Base-by-base conservation (phyloP, 2,797 vertebrate species). In the Amphiprion clarkii region DNA sequence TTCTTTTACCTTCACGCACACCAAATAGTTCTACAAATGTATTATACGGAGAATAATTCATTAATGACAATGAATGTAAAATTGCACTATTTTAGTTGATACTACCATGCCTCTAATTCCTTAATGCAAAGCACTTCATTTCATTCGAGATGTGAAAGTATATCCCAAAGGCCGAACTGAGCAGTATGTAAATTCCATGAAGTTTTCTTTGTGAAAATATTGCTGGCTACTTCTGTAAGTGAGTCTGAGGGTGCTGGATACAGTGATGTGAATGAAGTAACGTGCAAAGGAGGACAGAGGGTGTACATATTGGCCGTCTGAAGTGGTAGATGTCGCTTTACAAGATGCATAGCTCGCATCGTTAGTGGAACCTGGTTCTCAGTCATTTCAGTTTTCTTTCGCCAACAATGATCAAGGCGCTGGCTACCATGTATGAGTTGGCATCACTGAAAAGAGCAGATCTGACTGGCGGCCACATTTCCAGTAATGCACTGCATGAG, bases 61-160 rank as follows among this genome's bases (percentile, higher is more conserved):
- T 87, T 73, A 71, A 82, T 88, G 89, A 94, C 81, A 46, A 92
- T 74, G 92, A 95, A 94, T 94, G 93, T 93, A 87, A 87, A 91
- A 56, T 93, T 92, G 93, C 91, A 93, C 93, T 92, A 76, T 91
- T 91, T 93, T 79, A 82, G 77, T 92, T 91, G 68, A 71, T 79
- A 55, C 77, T 79, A 79, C 67, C 73, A 88, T 76, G 84, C 84
- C 85, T 89, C 71, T 89, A 78, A 87, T 71, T 84, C 77, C 76
- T 84, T 87, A 76, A 82, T 73, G 79, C 82, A 88, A 87, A 29
- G 74, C 86, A 78, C 78, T 81, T 85, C 14, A 76, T 82, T 78
- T 79, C 55, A 73, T 66, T 67, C 6, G 25, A 69, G 59, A 65
- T 68, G 66, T 86, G 74, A 74, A 67, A 73, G 58, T 71, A 59